phyloP scores from a whole-genome alignment of 2,888 invertebrate genomes.

The Dryomyza anilis region DNA sequence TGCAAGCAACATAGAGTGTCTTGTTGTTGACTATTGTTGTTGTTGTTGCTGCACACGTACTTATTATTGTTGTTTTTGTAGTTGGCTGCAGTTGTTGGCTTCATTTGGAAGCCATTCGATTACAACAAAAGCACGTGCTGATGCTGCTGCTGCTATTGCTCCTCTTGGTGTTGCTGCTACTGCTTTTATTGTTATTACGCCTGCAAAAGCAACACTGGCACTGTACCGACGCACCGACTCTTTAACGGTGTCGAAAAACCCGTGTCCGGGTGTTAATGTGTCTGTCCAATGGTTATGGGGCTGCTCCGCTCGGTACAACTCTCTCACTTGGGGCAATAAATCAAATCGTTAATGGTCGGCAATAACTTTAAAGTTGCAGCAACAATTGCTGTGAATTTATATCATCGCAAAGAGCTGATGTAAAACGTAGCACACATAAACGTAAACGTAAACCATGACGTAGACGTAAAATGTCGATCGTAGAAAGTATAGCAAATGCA shows the following conservation, averaged over 20 bases:
- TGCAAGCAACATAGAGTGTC: neutral
- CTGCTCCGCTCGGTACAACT: neutral
- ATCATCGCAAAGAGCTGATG: neutral
- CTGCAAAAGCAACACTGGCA: neutral
- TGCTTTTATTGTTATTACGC: neutral
- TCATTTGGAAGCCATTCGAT: slow-evolving; percentile 15
- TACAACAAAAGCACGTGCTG: slow-evolving; percentile 10
- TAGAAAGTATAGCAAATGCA: neutral
- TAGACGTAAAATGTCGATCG: neutral
- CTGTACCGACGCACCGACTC: too few species aligned
- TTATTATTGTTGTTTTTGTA: neutral
- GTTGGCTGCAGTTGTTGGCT: neutral
- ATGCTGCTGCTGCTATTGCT: neutral
- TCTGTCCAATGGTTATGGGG: too few species aligned
- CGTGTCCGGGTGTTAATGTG: too few species aligned
- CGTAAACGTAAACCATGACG: neutral
- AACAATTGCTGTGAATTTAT: slow-evolving; percentile 8
- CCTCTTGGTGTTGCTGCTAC: too few species aligned
- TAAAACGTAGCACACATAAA: neutral
- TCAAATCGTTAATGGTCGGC: slow-evolving; percentile 19
- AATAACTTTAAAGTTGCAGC: slow-evolving; percentile 10
- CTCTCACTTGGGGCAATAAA: slow-evolving; percentile 3
- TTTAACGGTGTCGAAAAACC: neutral
- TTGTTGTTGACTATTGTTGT: neutral
- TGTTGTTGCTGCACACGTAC: neutral